Conservation (phyloP, 2,888 invertebrate species). For the Drosophila ustulata region DNA sequence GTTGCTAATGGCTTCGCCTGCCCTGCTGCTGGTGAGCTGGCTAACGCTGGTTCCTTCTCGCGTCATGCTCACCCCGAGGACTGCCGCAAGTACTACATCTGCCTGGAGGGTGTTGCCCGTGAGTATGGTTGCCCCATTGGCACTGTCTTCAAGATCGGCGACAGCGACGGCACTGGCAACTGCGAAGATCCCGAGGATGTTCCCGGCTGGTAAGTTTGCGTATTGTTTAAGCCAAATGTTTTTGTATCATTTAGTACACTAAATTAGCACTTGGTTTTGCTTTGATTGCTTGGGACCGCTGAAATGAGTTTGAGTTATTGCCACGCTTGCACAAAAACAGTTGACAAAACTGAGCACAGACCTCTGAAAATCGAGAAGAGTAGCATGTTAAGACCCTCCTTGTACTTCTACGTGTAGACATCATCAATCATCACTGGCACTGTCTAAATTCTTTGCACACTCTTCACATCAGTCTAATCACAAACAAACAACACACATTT, state of each 20-base stretch:
- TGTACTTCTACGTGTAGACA: not conserved
- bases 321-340: slow-evolving; percentile 53
- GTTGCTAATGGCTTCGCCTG: slow-evolving; percentile 95
- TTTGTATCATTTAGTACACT: slow-evolving; percentile 19
- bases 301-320: slow-evolving; percentile 43
- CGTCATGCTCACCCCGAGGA: slow-evolving; percentile 97
- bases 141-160: slow-evolving; percentile 97
- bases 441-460: slow-evolving; percentile 11
- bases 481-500: slow-evolving; percentile 30
- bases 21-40: slow-evolving; percentile 92
- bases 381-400: not conserved
- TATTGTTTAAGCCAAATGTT: not conserved
- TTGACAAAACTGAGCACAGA: slow-evolving; percentile 10
- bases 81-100: slow-evolving; percentile 98
- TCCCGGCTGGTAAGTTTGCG: slow-evolving; percentile 94
- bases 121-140: slow-evolving; percentile 98
- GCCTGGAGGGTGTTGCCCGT: slow-evolving; percentile 94
- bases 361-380: slow-evolving; percentile 18
- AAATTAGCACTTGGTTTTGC: slow-evolving; percentile 55
- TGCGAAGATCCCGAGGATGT: slow-evolving; percentile 98
- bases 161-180: slow-evolving; percentile 95
- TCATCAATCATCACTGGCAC: slow-evolving; percentile 7
- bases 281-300: slow-evolving; percentile 55
- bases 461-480: slow-evolving; percentile 38
- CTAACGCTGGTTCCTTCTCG: slow-evolving; percentile 95